Base-by-base conservation (phyloP, 2,888 invertebrate genomes). In the Agrenia bidenticulata region DNA sequence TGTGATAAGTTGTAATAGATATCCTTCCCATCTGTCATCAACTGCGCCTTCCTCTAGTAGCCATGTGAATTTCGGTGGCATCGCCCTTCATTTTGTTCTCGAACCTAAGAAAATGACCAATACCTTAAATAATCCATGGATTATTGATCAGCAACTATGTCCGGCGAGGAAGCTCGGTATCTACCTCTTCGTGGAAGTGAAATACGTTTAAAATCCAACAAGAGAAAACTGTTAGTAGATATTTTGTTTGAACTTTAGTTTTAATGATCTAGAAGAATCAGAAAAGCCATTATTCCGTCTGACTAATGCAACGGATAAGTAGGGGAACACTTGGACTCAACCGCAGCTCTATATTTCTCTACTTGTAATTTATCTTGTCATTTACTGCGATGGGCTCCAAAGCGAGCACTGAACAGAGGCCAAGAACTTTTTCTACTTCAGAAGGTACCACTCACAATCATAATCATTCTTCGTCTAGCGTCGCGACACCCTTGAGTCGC, bases 371-470 rank as follows among this genome's bases (percentile, higher is more conserved):
- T n/a, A 11, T 7, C 32, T 32, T 11, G 32, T 32, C 32, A 32
- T 4, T 32, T 32, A 11, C 32, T 32, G 32, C 26, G 45, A 69
- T 72, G 69, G 69, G 69, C 61, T 64, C 72, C 41, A 72, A 69
- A 66, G 66, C 69, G 37, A 67, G 65, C 61, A 69, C 67, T 15
- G 69, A 67, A 42, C 68, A 70, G 60, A 55, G 72, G 64, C 70
- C 72, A 62, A 61, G 72, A 53, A 70, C 72, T 58, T 72, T 66
- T 59, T 72, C 72, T 54, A 66, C 64, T n/a, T 72, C 72, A 4
- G 72, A 72, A 26, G 67, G 66, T 57, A 41, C 69, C 19, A 61
- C 66, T 15, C 41, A 26, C 11, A 32, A 54, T 24, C 32, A 55
- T 39, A 55, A 56, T 55, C 45, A 59, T n/a, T 58, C 56, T 26